Evolutionary conservation across 2,797 vertebrate genomes (phyloP).

Genomic region (Buceros bicornis): DNA sequence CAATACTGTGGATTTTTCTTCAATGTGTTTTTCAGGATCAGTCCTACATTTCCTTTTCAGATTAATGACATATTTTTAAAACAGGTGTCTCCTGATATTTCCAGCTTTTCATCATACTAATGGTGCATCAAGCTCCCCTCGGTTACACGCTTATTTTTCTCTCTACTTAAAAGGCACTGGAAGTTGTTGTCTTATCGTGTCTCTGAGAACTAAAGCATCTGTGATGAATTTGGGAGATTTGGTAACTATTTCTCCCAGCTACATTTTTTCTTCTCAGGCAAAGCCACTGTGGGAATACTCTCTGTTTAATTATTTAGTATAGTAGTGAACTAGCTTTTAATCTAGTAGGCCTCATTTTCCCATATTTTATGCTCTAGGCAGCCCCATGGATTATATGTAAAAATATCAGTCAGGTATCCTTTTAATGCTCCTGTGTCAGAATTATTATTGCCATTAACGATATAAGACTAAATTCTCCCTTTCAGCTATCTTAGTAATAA

Average conservation of each 20-base stretch:
- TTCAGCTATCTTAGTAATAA: not conserved
- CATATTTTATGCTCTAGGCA: not conserved
- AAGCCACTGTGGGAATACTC: not conserved
- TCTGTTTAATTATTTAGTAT: constrained; percentile 10
- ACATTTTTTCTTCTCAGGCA: not conserved
- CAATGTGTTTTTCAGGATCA: not conserved
- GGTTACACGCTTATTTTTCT: not conserved
- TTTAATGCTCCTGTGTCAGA: not conserved
- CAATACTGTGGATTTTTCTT: not conserved
- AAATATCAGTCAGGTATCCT: not conserved
- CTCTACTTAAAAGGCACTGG: not conserved
- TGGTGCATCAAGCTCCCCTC: not conserved
- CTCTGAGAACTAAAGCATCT: not conserved
- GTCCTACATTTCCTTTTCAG: not conserved
- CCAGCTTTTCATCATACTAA: not conserved
- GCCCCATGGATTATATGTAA: not conserved
- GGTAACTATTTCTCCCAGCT: not conserved
- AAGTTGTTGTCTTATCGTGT: not conserved
- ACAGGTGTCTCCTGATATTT: not conserved
- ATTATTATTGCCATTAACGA: not conserved
- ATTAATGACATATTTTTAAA: not conserved
- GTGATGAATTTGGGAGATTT: not conserved
- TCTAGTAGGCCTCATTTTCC: not conserved
- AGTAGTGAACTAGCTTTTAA: not conserved
- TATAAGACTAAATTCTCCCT: not conserved